A percentile compares a stretch with the other conserved stretches of the same genome.
Conservation (phyloP, 92 coral and sea anemone species). For the Heteractis magnifica region DNA sequence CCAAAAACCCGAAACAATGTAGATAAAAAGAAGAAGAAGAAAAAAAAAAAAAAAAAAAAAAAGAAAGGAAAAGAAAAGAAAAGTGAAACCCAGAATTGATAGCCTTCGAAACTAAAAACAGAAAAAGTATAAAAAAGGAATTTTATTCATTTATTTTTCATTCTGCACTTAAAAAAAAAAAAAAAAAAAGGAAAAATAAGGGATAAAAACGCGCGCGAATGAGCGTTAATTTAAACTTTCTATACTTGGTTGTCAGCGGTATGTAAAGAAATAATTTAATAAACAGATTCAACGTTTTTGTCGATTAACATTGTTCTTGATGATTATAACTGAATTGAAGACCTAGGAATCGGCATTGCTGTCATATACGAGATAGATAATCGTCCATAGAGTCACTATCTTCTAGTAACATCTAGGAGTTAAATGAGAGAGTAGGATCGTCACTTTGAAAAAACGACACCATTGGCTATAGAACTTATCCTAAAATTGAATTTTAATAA, state of each 20-base stretch:
- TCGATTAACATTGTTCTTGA: background rate
- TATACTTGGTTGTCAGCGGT: constrained; percentile 5
- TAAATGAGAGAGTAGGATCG: background rate
- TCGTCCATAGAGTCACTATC: background rate
- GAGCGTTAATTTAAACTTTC: background rate
- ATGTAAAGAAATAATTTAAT: background rate
- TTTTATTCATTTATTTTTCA: no score
- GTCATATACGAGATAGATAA: background rate
- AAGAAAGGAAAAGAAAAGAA: background rate
- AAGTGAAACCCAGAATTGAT: background rate
- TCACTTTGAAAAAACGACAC: background rate
- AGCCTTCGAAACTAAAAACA: background rate
- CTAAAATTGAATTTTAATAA: no score
- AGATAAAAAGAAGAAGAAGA: background rate
- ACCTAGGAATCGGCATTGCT: background rate
- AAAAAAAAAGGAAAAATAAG: no score
- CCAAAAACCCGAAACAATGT: no score
- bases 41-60: no score
- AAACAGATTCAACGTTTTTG: background rate
- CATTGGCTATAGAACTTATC: background rate
- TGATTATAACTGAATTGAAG: background rate
- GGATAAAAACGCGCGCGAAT: background rate
- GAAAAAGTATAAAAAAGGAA: no score
- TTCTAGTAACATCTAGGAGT: background rate
- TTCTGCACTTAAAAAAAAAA: no score